Percentiles rank a stretch among this genome's conserved stretches.
These are phyloP conservation scores for Emys orbicularis DNA, from an alignment of 2,797 vertebrate genomes.

Conservation along the genomic window DNA sequence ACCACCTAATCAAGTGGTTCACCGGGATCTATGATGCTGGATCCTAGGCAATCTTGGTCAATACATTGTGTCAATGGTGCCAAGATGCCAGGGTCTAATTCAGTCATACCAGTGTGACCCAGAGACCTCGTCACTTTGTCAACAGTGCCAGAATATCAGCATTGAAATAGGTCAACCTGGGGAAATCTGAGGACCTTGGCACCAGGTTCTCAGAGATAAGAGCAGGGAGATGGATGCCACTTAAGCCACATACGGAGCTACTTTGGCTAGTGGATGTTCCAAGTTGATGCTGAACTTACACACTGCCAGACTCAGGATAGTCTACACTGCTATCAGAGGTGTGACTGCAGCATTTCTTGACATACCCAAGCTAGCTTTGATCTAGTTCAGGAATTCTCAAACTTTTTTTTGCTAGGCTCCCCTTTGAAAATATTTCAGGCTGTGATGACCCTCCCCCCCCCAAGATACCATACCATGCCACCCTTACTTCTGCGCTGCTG, in stretches of 20 bases:
- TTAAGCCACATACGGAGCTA: neutral
- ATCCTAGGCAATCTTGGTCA: neutral
- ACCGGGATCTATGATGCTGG: neutral
- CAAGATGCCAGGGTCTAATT: neutral
- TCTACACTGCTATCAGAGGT: neutral
- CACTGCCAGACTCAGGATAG: neutral
- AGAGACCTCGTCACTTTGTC: neutral
- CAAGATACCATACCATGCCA: no score
- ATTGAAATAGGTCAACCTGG: neutral
- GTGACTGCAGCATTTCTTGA: neutral
- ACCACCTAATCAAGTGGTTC: neutral
- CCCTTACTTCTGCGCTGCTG: no score
- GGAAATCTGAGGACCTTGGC: neutral
- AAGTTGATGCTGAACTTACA: neutral
- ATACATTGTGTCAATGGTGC: neutral
- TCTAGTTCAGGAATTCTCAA: neutral
- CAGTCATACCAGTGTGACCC: neutral
- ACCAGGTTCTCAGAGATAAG: neutral
- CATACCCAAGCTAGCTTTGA: neutral
- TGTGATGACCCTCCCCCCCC: no score
- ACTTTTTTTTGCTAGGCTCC: no score
- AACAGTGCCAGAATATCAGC: neutral
- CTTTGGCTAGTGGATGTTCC: neutral
- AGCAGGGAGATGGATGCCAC: neutral
- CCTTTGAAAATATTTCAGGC: no score